Evolutionary conservation across 2,113 vertebrate genomes (phyloP).

Genomic region (Spizaetus ornatus): DNA sequence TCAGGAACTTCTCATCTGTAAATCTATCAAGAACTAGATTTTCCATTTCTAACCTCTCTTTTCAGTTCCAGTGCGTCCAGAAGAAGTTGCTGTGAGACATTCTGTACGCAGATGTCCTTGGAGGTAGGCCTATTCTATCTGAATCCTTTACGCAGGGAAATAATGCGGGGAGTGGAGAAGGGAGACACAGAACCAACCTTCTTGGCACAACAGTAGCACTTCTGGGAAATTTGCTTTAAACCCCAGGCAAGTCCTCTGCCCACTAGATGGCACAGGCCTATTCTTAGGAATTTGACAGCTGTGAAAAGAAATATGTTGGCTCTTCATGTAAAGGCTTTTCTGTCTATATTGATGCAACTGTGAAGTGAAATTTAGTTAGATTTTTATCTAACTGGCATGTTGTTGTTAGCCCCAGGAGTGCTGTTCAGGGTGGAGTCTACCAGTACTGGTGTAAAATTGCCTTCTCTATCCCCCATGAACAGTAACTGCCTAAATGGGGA

Average conservation of each 20-base stretch:
- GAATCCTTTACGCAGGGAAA: background rate
- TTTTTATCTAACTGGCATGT: background rate
- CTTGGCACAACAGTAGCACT: background rate
- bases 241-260: background rate
- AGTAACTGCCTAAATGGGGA: background rate
- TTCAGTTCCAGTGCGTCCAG: background rate
- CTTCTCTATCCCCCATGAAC: background rate
- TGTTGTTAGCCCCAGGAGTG: background rate
- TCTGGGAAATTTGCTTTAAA: background rate
- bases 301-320: background rate
- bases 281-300: background rate
- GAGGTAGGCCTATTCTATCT: background rate
- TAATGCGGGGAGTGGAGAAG: background rate
- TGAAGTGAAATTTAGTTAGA: background rate
- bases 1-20: background rate
- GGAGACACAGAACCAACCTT: too few relatives aligned
- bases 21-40: background rate
- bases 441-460: background rate
- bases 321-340: background rate
- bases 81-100: background rate
- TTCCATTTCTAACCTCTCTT: background rate
- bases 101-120: background rate
- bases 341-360: background rate
- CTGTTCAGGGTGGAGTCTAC: background rate
- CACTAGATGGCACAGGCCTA: background rate